Evolutionary conservation across 2,113 vertebrate species (phyloP), one percentile per base, ranked within the genome.

Genomic region (Callaeas wilsoni): DNA sequence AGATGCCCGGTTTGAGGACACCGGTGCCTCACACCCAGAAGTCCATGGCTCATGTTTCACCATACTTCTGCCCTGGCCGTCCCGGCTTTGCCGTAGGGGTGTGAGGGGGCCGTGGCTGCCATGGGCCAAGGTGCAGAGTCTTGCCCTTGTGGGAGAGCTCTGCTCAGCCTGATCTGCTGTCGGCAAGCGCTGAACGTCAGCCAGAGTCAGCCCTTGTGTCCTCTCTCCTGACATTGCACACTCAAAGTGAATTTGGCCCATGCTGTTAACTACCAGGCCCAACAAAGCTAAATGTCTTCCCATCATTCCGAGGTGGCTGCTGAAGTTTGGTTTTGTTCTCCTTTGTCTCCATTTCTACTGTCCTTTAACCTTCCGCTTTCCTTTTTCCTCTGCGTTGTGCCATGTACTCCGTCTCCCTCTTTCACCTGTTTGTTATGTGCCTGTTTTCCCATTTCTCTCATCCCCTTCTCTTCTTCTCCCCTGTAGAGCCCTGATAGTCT

Each of bases 161-260:
- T 52, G 35, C 69, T 67, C 4, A 3, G 25, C 47, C 15, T 53
- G 62, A 8, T n/a, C 50, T 55, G 52, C 21, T 33, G 22, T 44
- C 0, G 0, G 64, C 55, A 55, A 65, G 32, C 32, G 37, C 62
- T 46, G 52, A 41, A 10, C 0, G 0, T 17, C 47, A 37, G 64
- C 39, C 56, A n/a, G 6, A 44, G 32, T 33, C 80, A 75, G 29
- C 8, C 55, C 46, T 46, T 1, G 1, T 33, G n/a, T 75, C 0
- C 0, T 33, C 27, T 49, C 59, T 84, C 32, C 76, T 39, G 73
- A 32, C 15, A 1, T 5, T 21, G 60, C 52, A 20, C 12, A 4
- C 42, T 81, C 14, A 1, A 32, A 63, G 27, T 67, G 33, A 55
- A 29, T 60, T 75, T 71, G 37, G 12, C 37, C 37, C 29, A 0